A percentile compares a stretch with the other conserved stretches of the same genome.
Conservation (phyloP, 2,797 vertebrate species). For the Aphelocoma californica region DNA sequence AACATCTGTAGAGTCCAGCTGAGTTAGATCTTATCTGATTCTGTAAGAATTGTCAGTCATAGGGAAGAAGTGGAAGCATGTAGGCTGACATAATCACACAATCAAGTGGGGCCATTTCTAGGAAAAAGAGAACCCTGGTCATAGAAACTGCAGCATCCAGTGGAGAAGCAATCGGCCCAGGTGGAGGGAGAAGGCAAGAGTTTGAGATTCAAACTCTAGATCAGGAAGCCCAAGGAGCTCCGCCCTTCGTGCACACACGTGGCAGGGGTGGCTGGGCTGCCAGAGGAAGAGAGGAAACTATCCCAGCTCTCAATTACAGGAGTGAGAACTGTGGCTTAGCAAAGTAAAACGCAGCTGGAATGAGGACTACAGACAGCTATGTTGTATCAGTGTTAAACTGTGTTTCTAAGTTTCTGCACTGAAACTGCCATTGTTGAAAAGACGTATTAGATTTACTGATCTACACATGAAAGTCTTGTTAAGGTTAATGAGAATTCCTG, state of each 20-base stretch:
- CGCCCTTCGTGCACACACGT: accelerated
- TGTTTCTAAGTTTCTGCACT: not conserved
- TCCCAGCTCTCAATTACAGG: not conserved
- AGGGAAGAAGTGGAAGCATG: not conserved
- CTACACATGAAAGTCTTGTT: slow-evolving; percentile 37
- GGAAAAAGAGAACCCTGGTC: not conserved
- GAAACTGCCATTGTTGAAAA: slow-evolving; percentile 13
- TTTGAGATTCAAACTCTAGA: not conserved
- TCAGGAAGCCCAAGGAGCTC: not conserved
- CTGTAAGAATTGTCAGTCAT: not conserved
- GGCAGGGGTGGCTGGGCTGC: not conserved
- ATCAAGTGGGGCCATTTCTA: not conserved
- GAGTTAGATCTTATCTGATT: not conserved
- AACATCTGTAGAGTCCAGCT: not conserved
- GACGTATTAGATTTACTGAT: not conserved
- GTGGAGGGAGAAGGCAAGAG: not conserved
- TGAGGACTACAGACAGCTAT: not conserved
- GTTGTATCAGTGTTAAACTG: not conserved
- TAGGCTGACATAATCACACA: not conserved
- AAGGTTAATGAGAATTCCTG: slow-evolving; percentile 45
- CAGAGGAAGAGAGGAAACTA: not conserved
- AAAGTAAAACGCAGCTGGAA: not conserved
- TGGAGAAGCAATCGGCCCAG: not conserved
- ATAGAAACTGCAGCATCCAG: not conserved
- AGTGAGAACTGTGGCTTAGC: not conserved